Evolutionary conservation across 2,113 vertebrate species (phyloP).

Genomic region (Melanostigma gelatinosum): DNA sequence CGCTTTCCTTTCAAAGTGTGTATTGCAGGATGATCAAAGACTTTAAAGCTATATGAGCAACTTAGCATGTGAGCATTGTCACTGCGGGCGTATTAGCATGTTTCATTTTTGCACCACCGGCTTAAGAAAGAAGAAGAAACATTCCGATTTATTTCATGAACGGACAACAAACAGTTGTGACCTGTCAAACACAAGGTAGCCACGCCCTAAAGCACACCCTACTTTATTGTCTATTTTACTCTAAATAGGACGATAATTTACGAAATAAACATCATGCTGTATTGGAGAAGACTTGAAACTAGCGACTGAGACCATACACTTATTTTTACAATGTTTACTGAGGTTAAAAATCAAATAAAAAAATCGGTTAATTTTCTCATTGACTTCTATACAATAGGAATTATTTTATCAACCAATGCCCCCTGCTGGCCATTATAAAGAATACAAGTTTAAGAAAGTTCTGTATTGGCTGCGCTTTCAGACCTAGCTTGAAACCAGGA

Average conservation of each 20-base stretch:
- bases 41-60: not conserved
- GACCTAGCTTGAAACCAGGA: not conserved
- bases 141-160: not conserved
- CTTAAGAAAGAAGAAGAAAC: no score
- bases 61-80: not conserved
- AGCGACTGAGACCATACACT: not conserved
- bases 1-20: conserved; percentile 7
- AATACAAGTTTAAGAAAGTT: not conserved
- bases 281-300: not conserved
- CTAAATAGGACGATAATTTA: no score
- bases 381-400: no score
- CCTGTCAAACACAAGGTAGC: not conserved
- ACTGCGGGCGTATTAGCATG: not conserved
- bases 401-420: no score
- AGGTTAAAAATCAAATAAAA: not conserved
- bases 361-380: no score
- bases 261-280: no score
- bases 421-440: not conserved
- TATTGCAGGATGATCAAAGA: conserved; percentile 2
- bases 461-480: no score
- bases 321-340: not conserved
- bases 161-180: not conserved
- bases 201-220: not conserved
- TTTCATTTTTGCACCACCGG: no score
- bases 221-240: not conserved